phyloP scores from a whole-genome alignment of 2,113 vertebrate species.

The Eptesicus fuscus region DNA sequence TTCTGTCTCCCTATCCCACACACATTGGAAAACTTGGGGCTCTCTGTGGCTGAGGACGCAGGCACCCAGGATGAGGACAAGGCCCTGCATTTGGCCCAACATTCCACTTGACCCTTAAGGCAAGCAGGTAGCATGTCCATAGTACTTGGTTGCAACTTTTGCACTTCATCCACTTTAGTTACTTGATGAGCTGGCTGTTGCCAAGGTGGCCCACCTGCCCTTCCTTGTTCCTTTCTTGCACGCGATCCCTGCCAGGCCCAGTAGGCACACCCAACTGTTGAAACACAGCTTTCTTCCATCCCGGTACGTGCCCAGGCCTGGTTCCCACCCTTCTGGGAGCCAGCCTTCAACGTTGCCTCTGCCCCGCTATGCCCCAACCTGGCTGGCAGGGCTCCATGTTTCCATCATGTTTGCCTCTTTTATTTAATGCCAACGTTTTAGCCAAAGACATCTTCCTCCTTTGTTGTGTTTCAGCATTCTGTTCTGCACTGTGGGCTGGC shows the following conservation, averaged over 20 bases:
- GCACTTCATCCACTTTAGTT: slow-evolving; percentile 94
- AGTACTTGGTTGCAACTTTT: slow-evolving; percentile 88
- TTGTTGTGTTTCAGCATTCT: slow-evolving; percentile 74
- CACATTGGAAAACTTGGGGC: slow-evolving; percentile 71
- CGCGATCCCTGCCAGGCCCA: slow-evolving; percentile 7
- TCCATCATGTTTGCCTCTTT: slow-evolving; percentile 74
- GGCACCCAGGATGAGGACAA: slow-evolving; percentile 77
- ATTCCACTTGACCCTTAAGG: slow-evolving; percentile 77
- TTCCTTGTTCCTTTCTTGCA: slow-evolving; percentile 45
- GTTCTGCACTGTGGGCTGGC: slow-evolving; percentile 72
- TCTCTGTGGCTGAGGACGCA: slow-evolving; percentile 78
- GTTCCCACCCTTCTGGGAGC: slow-evolving; percentile 22
- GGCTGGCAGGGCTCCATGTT: slow-evolving; percentile 58
- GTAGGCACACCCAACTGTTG: not conserved
- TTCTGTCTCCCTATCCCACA: slow-evolving; percentile 48
- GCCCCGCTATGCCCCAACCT: slow-evolving; percentile 12
- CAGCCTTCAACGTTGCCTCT: slow-evolving; percentile 47
- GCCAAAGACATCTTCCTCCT: slow-evolving; percentile 85
- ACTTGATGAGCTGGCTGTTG: slow-evolving; percentile 85
- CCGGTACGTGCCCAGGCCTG: not conserved
- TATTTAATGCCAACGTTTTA: slow-evolving; percentile 87
- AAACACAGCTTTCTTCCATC: slow-evolving; percentile 42
- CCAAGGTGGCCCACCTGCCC: slow-evolving; percentile 47
- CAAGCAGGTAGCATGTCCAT: slow-evolving; percentile 80
- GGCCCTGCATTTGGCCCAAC: slow-evolving; percentile 79